Evolutionary conservation across 2,113 vertebrate species (phyloP).

Genomic region (Ardeotis arabs): DNA sequence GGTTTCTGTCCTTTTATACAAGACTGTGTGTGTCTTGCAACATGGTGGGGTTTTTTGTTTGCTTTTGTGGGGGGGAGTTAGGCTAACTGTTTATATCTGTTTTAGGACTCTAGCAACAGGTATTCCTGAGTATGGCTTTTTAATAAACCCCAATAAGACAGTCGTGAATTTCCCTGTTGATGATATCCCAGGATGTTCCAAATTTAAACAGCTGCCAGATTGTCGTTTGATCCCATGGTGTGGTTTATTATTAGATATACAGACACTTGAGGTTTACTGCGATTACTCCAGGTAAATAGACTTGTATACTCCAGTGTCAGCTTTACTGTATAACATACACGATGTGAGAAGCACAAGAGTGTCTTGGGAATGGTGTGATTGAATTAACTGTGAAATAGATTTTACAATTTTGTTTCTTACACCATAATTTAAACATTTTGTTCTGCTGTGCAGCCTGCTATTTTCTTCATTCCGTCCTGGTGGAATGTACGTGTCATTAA

Average conservation of each 20-base stretch:
- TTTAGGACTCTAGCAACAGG: constrained; percentile 83
- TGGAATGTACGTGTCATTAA: background rate
- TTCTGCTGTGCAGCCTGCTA: background rate
- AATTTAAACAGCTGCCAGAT: constrained; percentile 73
- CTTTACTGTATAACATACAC: background rate
- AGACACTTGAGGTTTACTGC: constrained; percentile 81
- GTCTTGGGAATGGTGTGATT: background rate
- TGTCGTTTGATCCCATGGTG: constrained; percentile 89
- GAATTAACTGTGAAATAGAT: background rate
- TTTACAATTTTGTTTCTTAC: background rate
- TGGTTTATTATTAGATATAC: constrained; percentile 86
- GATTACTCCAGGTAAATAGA: constrained; percentile 87
- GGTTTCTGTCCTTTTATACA: background rate
- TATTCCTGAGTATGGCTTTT: constrained; percentile 88
- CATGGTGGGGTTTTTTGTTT: background rate
- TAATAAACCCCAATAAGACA: constrained; percentile 86
- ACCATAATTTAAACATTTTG: background rate
- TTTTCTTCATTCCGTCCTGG: background rate
- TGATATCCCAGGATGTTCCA: background rate
- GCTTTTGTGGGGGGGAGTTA: background rate
- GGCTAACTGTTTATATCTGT: background rate
- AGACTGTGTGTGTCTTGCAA: background rate
- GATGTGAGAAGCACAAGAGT: background rate
- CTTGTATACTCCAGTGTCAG: background rate
- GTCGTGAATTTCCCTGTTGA: constrained; percentile 85